Percentiles rank a stretch among this genome's conserved stretches.
phyloP scores from a whole-genome alignment of 2,113 vertebrate genomes.

The Nyctereutes procyonoides region DNA sequence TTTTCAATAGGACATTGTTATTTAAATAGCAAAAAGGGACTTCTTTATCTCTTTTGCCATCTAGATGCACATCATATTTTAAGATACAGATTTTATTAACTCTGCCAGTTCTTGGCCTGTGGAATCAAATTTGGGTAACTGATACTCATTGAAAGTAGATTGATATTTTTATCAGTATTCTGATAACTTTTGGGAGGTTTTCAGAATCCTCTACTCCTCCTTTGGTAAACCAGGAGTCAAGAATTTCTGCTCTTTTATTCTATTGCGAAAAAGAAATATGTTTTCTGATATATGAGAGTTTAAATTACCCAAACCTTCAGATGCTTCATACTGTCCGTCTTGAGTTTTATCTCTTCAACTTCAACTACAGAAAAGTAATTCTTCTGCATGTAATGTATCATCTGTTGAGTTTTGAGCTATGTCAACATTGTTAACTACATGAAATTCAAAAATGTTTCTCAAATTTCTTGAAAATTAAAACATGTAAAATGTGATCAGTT shows the following conservation, averaged over 20 bases:
- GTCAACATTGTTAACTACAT: neutral
- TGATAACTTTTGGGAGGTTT: neutral
- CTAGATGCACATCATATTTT: neutral
- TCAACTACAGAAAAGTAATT: neutral
- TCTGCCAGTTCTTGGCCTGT: neutral
- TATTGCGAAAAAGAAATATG: neutral
- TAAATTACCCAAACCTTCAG: neutral
- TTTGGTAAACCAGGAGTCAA: neutral
- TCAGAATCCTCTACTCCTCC: neutral
- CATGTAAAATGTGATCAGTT: constrained; percentile 83
- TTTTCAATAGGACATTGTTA: neutral
- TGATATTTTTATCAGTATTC: neutral
- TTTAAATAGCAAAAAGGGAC: neutral
- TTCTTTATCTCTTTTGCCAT: neutral
- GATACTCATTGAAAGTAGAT: neutral
- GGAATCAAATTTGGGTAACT: neutral
- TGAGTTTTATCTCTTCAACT: neutral
- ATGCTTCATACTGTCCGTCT: neutral
- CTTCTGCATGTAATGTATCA: neutral
- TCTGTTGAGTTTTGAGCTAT: neutral
- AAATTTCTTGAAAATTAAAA: constrained; percentile 52
- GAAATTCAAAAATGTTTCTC: neutral
- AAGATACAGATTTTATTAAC: neutral
- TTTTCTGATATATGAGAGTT: neutral
- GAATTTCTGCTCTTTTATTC: neutral